Conservation (phyloP, 1,140 invertebrate genomes). For the Laupala kohalensis region DNA sequence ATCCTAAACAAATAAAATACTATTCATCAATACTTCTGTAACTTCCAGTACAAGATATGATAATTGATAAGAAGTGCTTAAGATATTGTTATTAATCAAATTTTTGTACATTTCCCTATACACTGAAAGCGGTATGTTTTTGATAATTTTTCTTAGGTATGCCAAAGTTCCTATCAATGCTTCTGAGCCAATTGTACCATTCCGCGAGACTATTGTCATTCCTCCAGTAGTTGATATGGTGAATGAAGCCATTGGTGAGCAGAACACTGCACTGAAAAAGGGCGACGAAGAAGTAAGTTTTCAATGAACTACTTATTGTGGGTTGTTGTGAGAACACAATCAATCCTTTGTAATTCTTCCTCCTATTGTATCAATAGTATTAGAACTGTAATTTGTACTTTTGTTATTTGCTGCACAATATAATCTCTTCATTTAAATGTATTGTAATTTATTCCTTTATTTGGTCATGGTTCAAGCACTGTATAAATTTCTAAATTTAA, state of each 20-base stretch:
- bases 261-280: conserved; percentile 1
- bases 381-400: neutral
- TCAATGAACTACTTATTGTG: neutral
- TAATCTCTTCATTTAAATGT: too few relatives aligned
- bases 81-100: too few relatives aligned
- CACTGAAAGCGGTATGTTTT: too few relatives aligned
- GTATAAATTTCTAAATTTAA: too few relatives aligned
- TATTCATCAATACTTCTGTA: too few relatives aligned
- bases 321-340: neutral
- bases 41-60: too few relatives aligned
- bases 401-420: too few relatives aligned
- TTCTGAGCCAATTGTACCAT: conserved; percentile 91
- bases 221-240: conserved; percentile 77
- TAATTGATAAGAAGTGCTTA: too few relatives aligned
- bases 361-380: neutral
- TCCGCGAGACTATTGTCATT: conserved; percentile 82
- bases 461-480: too few relatives aligned
- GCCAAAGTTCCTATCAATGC: conserved; percentile 80
- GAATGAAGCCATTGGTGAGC: conserved; percentile 57
- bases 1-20: too few relatives aligned
- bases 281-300: neutral
- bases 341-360: neutral
- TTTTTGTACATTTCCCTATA: too few relatives aligned
- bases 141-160: conserved; percentile 41
- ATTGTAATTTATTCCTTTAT: too few relatives aligned